Evolutionary conservation across 2,888 invertebrate genomes (phyloP).

Genomic region (Cryptocephalus primarius): DNA sequence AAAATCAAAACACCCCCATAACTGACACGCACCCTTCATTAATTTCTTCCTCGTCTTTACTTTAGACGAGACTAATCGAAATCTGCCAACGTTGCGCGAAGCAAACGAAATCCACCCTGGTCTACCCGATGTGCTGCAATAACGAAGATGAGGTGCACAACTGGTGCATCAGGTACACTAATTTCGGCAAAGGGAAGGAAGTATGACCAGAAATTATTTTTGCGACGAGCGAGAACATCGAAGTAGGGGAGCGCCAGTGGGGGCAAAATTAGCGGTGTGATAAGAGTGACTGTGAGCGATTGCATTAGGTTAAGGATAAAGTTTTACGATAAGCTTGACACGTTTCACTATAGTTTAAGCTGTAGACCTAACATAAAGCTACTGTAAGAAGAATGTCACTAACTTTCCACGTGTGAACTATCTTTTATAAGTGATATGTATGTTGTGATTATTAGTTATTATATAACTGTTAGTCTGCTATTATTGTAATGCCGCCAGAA

Average conservation of each 20-base stretch:
- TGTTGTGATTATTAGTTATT: conserved; percentile 4
- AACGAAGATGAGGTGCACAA: conserved; percentile 44
- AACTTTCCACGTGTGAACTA: conserved; percentile 4
- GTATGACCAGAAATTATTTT: too few species aligned
- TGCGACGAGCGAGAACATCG: too few species aligned
- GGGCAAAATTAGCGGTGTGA: too few species aligned
- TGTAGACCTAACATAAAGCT: too few species aligned
- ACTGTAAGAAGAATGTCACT: background rate
- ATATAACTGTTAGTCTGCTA: conserved; percentile 5
- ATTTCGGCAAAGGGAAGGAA: conserved; percentile 37
- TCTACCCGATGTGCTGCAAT: conserved; percentile 50
- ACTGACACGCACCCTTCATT: too few species aligned
- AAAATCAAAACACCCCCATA: too few species aligned
- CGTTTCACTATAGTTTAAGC: too few species aligned
- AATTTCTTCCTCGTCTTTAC: too few species aligned
- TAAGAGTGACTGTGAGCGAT: too few species aligned
- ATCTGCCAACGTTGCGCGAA: conserved; percentile 53
- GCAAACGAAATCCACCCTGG: conserved; percentile 45
- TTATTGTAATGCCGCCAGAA: background rate
- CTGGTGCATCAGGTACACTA: conserved; percentile 49
- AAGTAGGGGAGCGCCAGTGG: too few species aligned
- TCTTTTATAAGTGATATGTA: background rate
- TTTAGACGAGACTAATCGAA: conserved; percentile 24
- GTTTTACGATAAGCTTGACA: too few species aligned
- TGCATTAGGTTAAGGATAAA: too few species aligned